Base-by-base conservation (phyloP, 2,888 invertebrate genomes). In the Schrankia costaestrigalis region DNA sequence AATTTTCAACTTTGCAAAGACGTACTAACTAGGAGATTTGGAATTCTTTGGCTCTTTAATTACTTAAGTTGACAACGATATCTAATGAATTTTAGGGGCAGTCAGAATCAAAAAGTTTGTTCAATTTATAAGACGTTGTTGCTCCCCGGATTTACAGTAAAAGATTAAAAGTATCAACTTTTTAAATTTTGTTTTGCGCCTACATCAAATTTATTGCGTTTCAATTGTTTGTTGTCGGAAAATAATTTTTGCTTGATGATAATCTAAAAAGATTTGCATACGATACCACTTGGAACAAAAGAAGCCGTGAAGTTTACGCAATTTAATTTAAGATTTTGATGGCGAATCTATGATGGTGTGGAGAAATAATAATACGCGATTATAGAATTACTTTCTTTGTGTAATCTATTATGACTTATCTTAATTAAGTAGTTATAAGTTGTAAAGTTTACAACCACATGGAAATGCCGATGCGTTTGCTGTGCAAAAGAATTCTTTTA, bases 1-100 rank as follows among this genome's bases (percentile, higher is more conserved):
- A 65, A 78, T 75, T n/a, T 77, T 62, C 62, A 56, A 67, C 37
- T 71, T 71, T 43, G 26, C 31, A 52, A 64, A 67, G 58, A 49
- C 55, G 53, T 41, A 42, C 32, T 44, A 43, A 35, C 57, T 53
- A 59, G 62, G 61, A 60, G 55, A 55, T 56, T 39, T 45, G 41
- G 43, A 49, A 65, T 66, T 61, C 56, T 60, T 42, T 42, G 19
- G 56, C 60, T 58, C 66, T 72, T 74, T 79, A 76, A 78, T 77
- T 77, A 72, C 69, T 67, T 64, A 67, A 70, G 55, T 73, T 51
- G 62, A 66, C 63, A 69, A 53, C 56, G 62, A 58, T 57, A 51
- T 42, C 30, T 49, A 56, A 56, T 46, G 57, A 56, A 56, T 56
- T 48, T 54, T 57, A 32, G 37, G 34, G 51, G 46, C 41, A 43